These are phyloP conservation scores for Oscheius sp. DNA, from an alignment of 2,888 invertebrate genomes.

Conservation along the genomic window DNA sequence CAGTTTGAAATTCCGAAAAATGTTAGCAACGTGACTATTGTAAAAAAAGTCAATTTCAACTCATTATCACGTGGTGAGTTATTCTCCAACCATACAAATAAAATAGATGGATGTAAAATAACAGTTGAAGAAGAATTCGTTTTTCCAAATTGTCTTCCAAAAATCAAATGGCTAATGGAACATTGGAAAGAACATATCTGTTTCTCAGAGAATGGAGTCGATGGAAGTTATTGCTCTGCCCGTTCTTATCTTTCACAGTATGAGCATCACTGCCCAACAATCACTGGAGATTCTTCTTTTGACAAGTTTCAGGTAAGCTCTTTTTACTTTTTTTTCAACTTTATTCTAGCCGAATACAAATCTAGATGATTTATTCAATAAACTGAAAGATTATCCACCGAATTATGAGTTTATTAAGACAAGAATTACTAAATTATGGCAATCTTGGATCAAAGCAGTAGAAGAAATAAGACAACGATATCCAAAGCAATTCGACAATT, in stretches of 20 bases:
- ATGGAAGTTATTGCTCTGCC: constrained; percentile 73
- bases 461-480: constrained; percentile 25
- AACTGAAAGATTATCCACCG: constrained; percentile 46
- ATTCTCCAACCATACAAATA: background rate
- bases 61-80: background rate
- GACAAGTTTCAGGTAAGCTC: constrained; percentile 2
- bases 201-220: constrained; percentile 71
- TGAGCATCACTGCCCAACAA: constrained; percentile 72
- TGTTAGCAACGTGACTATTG: too few relatives aligned
- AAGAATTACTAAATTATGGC: constrained; percentile 70
- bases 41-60: background rate
- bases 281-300: background rate
- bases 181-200: constrained; percentile 73
- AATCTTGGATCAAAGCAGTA: constrained; percentile 31
- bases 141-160: constrained; percentile 46
- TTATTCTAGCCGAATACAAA: constrained; percentile 2
- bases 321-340: background rate
- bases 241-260: constrained; percentile 72
- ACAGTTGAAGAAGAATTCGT: background rate
- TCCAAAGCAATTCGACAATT: constrained; percentile 23
- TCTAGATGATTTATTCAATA: background rate
- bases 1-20: too few relatives aligned
- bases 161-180: constrained; percentile 70
- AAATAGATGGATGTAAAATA: background rate
- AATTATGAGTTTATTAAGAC: constrained; percentile 72